Percentiles rank a stretch among this genome's conserved stretches.
These are phyloP conservation scores for Zoanthus sansibaricus DNA, from an alignment of 92 coral and sea anemone genomes.

Conservation along the genomic window DNA sequence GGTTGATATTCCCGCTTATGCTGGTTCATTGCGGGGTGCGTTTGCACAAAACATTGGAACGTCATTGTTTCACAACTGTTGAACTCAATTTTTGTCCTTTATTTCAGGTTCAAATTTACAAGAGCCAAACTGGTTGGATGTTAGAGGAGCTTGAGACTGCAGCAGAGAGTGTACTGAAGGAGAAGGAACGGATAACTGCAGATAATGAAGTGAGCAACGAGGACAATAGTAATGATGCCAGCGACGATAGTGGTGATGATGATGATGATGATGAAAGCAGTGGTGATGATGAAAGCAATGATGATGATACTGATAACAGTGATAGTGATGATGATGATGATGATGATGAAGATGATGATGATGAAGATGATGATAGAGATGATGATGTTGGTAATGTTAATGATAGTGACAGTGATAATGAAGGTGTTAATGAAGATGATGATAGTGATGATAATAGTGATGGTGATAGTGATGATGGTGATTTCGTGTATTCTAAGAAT, in stretches of 20 bases:
- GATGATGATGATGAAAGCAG: background rate
- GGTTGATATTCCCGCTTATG: too few relatives aligned
- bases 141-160: background rate
- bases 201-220: background rate
- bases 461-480: background rate
- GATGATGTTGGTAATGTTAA: background rate
- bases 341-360: background rate
- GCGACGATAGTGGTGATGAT: background rate
- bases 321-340: background rate
- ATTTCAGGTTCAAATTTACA: background rate
- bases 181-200: background rate
- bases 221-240: background rate
- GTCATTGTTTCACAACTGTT: too few relatives aligned
- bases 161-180: background rate
- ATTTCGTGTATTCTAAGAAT: background rate
- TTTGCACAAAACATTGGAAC: too few relatives aligned
- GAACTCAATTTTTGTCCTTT: too few relatives aligned
- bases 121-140: constrained; percentile 3
- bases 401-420: background rate
- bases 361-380: background rate
- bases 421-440: background rate
- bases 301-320: background rate
- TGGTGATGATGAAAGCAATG: background rate
- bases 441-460: background rate
- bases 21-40: too few relatives aligned